Conservation (phyloP, 2,888 invertebrate species). For the Bhutanitis thaidina region DNA sequence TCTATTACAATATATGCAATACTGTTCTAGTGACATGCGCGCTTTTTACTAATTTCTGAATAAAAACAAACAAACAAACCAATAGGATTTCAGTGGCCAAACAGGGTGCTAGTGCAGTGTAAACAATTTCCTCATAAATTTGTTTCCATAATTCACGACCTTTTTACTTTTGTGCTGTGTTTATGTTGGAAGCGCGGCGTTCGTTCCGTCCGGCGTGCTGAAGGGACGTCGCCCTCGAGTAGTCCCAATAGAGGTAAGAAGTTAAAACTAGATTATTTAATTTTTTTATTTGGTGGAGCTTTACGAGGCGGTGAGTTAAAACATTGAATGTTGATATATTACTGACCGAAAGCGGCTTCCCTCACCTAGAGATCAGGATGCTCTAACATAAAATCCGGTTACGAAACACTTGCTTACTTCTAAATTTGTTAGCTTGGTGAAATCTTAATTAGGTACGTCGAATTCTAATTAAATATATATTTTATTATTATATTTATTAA, state of each 20-base stretch:
- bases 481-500: too few species aligned
- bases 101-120: slow-evolving; percentile 61
- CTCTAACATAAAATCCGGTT: slow-evolving; percentile 45
- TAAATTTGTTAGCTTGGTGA: neutral
- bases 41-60: slow-evolving; percentile 59
- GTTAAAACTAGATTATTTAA: slow-evolving; percentile 42
- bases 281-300: slow-evolving; percentile 30
- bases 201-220: slow-evolving; percentile 60
- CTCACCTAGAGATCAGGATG: slow-evolving; percentile 35
- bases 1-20: slow-evolving; percentile 29
- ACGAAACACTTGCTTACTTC: slow-evolving; percentile 27
- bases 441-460: too few species aligned
- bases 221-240: slow-evolving; percentile 72
- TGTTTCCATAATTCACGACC: slow-evolving; percentile 45
- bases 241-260: slow-evolving; percentile 64
- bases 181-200: slow-evolving; percentile 73
- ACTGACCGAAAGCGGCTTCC: slow-evolving; percentile 44
- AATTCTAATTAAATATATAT: too few species aligned
- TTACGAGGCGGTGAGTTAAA: slow-evolving; percentile 12
- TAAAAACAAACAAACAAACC: slow-evolving; percentile 66
- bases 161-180: slow-evolving; percentile 72
- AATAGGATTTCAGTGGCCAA: slow-evolving; percentile 70
- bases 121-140: slow-evolving; percentile 32
- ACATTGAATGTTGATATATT: slow-evolving; percentile 32
- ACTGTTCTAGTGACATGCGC: slow-evolving; percentile 63